Conservation (phyloP, 2,797 vertebrate species). For the Taenioides sp. region DNA sequence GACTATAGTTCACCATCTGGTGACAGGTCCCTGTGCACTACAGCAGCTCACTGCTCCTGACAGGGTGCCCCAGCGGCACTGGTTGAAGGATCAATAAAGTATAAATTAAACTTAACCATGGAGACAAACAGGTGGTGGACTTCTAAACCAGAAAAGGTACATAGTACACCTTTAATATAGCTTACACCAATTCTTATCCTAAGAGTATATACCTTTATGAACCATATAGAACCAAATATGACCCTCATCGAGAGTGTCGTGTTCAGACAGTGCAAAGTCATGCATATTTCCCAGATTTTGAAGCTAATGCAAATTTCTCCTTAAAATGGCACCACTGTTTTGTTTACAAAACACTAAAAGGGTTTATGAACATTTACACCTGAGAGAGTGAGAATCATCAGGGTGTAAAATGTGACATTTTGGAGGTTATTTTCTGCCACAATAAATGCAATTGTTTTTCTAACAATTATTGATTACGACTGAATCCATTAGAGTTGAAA, state of each 20-base stretch:
- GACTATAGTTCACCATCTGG: no score
- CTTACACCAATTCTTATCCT: neutral
- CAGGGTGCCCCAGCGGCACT: no score
- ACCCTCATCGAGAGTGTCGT: neutral
- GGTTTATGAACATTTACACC: neutral
- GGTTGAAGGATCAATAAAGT: no score
- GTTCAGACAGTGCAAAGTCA: neutral
- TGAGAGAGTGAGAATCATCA: constrained; percentile 1
- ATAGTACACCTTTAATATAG: no score
- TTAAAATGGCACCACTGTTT: neutral
- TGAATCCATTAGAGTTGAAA: constrained; percentile 7
- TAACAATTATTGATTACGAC: constrained; percentile 8
- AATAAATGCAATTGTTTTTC: constrained; percentile 7
- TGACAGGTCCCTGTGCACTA: no score
- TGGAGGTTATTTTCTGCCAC: constrained; percentile 2
- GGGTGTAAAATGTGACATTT: constrained; percentile 4
- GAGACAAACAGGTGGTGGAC: no score
- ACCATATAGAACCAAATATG: neutral
- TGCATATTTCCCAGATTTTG: neutral
- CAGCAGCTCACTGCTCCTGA: no score
- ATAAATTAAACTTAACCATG: no score
- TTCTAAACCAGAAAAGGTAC: no score
- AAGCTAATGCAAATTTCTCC: neutral
- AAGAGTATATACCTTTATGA: neutral
- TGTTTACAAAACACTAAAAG: constrained; percentile 9